Evolutionary conservation across 2,888 invertebrate genomes (phyloP).

Genomic region (Hybos culiciformis): DNA sequence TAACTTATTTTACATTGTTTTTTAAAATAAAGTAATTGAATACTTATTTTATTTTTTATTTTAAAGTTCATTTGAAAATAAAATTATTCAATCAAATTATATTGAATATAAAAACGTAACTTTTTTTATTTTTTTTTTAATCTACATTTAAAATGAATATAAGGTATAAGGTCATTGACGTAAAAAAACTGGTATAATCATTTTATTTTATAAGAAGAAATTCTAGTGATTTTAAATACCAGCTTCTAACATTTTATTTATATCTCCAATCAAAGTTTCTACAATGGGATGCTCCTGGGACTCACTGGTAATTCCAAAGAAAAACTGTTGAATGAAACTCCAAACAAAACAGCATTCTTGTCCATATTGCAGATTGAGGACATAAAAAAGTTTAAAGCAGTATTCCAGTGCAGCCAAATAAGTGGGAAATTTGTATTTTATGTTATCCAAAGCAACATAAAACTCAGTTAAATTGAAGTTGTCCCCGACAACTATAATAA

Average conservation of each 20-base stretch:
- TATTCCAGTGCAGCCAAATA: background rate
- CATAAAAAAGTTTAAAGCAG: background rate
- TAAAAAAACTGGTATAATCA: background rate
- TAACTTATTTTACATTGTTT: too few relatives aligned
- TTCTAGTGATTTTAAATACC: background rate
- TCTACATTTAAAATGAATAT: too few relatives aligned
- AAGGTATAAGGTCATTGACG: too few relatives aligned
- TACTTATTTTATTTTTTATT: too few relatives aligned
- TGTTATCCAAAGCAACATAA: conserved; percentile 2
- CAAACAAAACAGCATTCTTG: conserved; percentile 2
- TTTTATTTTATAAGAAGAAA: background rate
- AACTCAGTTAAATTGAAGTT: conserved; percentile 3
- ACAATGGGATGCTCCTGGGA: background rate
- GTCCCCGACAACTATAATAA: background rate
- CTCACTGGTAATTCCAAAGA: background rate
- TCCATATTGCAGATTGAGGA: background rate
- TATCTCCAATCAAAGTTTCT: too few relatives aligned
- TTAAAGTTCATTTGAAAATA: too few relatives aligned
- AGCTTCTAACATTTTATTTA: background rate
- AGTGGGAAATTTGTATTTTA: background rate
- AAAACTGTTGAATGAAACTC: background rate
- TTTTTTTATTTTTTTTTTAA: too few relatives aligned
- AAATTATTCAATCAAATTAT: too few relatives aligned
- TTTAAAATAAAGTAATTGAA: too few relatives aligned
- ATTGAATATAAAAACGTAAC: too few relatives aligned